Conservation (phyloP, 2,113 vertebrate species). For the Calyptommatus sinebrachiatus region DNA sequence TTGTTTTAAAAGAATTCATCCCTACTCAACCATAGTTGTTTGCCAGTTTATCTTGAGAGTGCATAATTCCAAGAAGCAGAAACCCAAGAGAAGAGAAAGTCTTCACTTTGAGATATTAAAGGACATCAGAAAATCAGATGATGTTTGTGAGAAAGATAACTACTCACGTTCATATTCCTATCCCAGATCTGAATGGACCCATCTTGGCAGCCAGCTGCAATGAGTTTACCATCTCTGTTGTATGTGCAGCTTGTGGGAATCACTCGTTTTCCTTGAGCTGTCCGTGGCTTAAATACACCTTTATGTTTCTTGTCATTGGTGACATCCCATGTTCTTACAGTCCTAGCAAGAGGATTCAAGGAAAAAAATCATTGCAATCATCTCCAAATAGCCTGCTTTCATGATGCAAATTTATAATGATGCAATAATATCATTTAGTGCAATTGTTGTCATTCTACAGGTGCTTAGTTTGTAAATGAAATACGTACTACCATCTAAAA, state of each 20-base stretch:
- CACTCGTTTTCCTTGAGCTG: constrained; percentile 89
- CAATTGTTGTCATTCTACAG: background rate
- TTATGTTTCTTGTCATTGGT: constrained; percentile 92
- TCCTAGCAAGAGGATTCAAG: constrained; percentile 70
- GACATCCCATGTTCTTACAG: constrained; percentile 93
- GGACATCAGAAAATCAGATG: background rate
- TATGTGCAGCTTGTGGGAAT: constrained; percentile 90
- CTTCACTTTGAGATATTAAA: background rate
- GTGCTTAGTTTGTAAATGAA: background rate
- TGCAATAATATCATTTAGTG: background rate
- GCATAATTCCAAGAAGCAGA: background rate
- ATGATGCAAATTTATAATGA: background rate
- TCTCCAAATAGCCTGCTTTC: background rate
- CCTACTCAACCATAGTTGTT: too few relatives aligned
- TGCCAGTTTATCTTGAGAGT: background rate
- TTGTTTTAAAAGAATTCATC: background rate
- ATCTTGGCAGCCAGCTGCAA: constrained; percentile 93
- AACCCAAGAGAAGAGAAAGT: background rate
- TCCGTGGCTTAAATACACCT: constrained; percentile 89
- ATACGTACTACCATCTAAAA: background rate
- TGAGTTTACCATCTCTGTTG: constrained; percentile 90
- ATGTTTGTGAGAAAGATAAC: background rate
- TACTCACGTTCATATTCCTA: constrained; percentile 90
- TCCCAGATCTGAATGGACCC: constrained; percentile 98
- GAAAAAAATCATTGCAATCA: background rate